Conservation (phyloP, 2,113 vertebrate species). For the Strigops habroptila region DNA sequence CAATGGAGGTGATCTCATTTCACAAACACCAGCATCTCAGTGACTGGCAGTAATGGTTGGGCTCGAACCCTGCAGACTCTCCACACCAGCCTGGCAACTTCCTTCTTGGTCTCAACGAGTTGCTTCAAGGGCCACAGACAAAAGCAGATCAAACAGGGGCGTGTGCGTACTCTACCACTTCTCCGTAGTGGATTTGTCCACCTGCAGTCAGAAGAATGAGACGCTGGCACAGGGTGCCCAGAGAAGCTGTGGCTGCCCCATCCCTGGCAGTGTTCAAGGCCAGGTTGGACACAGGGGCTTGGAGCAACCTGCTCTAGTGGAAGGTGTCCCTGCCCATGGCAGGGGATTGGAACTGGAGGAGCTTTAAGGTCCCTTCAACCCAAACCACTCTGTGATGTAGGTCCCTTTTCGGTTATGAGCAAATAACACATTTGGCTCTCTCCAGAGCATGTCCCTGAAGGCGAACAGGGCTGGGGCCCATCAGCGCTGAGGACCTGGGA, state of each 20-base stretch:
- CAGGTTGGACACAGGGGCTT: neutral
- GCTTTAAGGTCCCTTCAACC: neutral
- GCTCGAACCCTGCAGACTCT: fast-evolving
- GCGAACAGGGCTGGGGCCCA: neutral
- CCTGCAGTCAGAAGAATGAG: neutral
- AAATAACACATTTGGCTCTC: neutral
- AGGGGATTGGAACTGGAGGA: fast-evolving
- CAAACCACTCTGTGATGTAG: neutral
- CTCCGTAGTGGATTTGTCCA: neutral
- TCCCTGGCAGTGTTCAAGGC: neutral
- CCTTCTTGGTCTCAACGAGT: neutral
- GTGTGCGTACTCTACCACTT: neutral
- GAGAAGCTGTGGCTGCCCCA: neutral
- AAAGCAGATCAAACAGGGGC: neutral
- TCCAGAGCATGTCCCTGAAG: neutral
- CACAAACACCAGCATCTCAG: neutral
- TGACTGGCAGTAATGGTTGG: neutral
- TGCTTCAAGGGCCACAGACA: neutral
- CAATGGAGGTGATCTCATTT: neutral
- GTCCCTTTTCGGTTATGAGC: neutral
- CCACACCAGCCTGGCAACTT: neutral
- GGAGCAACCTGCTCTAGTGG: neutral
- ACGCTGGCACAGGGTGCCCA: neutral
- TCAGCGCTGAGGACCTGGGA: fast-evolving
- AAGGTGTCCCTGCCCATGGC: neutral